phyloP scores from a whole-genome alignment of 2,888 invertebrate species.

The Tubulanus polymorphus region DNA sequence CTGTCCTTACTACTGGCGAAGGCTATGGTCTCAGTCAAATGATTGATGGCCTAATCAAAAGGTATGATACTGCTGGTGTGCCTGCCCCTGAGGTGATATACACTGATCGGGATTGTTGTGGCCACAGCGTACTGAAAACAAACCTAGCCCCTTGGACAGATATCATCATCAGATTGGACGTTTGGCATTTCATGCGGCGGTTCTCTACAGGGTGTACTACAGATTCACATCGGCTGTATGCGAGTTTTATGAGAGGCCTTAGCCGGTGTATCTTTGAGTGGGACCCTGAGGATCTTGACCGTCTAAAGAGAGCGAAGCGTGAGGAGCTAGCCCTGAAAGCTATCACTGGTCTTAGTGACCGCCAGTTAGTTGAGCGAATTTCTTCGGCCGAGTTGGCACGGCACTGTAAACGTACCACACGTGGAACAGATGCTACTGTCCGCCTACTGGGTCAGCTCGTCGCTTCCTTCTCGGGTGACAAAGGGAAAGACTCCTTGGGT shows the following conservation, averaged over 20 bases:
- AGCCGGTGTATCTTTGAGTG: conserved; percentile 21
- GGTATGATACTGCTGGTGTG: conserved; percentile 19
- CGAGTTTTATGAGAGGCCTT: conserved; percentile 22
- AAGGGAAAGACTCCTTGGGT: conserved; percentile 18
- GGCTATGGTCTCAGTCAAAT: conserved; percentile 21
- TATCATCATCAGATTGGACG: conserved; percentile 17
- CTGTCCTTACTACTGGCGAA: conserved; percentile 23
- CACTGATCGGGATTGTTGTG: conserved; percentile 31
- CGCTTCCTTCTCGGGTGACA: conserved; percentile 14
- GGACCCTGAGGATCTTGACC: conserved; percentile 21
- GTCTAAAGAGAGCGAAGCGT: no score
- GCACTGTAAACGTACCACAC: conserved; percentile 19
- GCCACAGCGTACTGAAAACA: conserved; percentile 1
- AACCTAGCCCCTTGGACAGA: background rate
- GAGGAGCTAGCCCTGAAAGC: background rate
- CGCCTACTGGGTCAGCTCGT: conserved; percentile 17
- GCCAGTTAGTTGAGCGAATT: background rate
- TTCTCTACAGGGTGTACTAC: conserved; percentile 19
- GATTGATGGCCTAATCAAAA: conserved; percentile 18
- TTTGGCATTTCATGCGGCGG: conserved; percentile 29
- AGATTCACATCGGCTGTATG: conserved; percentile 24
- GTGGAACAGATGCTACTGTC: conserved; percentile 16
- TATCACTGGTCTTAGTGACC: background rate
- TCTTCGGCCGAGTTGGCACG: conserved; percentile 15
- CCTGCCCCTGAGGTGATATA: conserved; percentile 25